Conservation (phyloP, 2,797 vertebrate species). For the Sternotherus odoratus region DNA sequence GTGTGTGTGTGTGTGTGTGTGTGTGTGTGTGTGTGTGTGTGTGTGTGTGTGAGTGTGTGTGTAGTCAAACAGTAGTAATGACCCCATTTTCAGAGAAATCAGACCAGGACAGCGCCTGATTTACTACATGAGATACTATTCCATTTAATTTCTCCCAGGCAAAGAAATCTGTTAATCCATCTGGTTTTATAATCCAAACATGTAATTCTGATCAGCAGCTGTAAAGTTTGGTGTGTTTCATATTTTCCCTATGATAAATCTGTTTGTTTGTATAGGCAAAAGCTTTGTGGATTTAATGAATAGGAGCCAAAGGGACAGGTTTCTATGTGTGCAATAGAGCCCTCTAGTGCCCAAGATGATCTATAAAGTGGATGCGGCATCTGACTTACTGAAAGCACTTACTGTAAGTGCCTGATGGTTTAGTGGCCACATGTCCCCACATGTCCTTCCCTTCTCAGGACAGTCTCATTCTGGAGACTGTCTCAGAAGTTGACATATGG, state of each 20-base stretch:
- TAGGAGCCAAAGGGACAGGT: not conserved
- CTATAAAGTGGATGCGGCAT: not conserved
- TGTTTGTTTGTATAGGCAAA: constrained; percentile 16
- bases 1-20: no score
- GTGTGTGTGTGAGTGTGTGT: no score
- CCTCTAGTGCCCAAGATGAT: constrained; percentile 60
- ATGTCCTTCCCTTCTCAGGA: constrained; percentile 47
- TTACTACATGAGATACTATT: not conserved
- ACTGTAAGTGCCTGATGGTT: constrained; percentile 39
- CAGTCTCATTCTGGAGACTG: constrained; percentile 57
- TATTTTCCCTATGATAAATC: constrained; percentile 49
- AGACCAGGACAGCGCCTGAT: constrained; percentile 62
- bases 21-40: no score
- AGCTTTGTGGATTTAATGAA: constrained; percentile 12
- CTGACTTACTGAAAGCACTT: constrained; percentile 10
- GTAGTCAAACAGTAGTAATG: constrained; percentile 54
- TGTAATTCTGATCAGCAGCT: constrained; percentile 45
- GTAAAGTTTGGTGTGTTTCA: constrained; percentile 48
- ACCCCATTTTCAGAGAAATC: constrained; percentile 66
- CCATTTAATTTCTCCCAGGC: constrained; percentile 54
- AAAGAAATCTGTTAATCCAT: constrained; percentile 52
- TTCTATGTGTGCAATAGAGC: constrained; percentile 61
- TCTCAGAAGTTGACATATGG: constrained; percentile 20
- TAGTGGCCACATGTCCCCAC: constrained; percentile 35
- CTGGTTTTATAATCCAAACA: constrained; percentile 51